Base-by-base conservation (phyloP, 2,888 invertebrate species). In the Strigamia maritima region DNA sequence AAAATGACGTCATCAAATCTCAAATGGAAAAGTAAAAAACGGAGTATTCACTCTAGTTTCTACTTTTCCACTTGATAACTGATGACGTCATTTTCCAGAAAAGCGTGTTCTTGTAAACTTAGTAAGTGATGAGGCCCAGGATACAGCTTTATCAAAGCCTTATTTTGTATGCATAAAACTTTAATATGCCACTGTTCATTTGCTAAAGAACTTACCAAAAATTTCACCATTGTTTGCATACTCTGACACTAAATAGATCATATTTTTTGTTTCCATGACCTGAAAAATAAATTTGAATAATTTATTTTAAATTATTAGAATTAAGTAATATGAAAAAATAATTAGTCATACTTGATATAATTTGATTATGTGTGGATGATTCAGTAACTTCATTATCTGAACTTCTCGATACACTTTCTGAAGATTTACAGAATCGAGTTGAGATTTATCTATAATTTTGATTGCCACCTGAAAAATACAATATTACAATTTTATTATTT, bases 211-310 rank as follows among this genome's bases (percentile, higher is more conserved):
- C 92, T 92, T 87, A 96, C 96, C 96, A 89, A 98, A 98, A 87
- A 98, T 95, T 89, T 98, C 98, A 83, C 98, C 98, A 88, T 95
- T 94, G 85, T 94, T 95, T 82, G 97, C 98, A 86, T 96, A 98
- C 87, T 98, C 98, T 81, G 97, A 97, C 82, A 98, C 97, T 86
- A 98, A 93, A 88, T 97, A 98, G 86, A 98, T 94, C 94, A 97
- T 96, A 87, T 95, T 95, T 87, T 96, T 96, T 80, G 97, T 96
- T 89, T 98, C 97, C 95, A 98, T 97, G 84, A 98, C 96, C 95
- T 96, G 88, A 49, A 89, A 89, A 80, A 82, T 81, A 81, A 80
- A 82, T 31, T 22, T 12, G 24, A n/a, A 3, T 14, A 14, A 6
- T 4, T 26, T 70, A 70, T 70, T 65, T 70, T n/a, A n/a, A n/a